Percentiles rank a stretch among this genome's conserved stretches.
Evolutionary conservation across 2,113 vertebrate genomes (phyloP).

Genomic region (Gavialis gangeticus): DNA sequence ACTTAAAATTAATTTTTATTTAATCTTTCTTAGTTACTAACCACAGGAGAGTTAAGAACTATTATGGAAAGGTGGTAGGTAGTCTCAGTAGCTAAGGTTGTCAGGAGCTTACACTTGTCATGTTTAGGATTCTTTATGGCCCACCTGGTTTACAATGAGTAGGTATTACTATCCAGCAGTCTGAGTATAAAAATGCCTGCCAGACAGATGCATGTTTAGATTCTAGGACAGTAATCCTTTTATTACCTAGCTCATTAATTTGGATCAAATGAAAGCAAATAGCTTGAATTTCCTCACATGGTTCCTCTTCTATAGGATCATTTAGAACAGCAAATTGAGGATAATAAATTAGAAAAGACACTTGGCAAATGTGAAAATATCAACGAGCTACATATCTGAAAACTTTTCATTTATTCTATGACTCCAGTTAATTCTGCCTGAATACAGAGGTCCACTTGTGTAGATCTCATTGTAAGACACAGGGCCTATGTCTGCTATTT

Average conservation of each 20-base stretch:
- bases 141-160: neutral
- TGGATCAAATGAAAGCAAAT: neutral
- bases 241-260: neutral
- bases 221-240: neutral
- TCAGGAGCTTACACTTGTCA: neutral
- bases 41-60: no score
- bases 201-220: neutral
- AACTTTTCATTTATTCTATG: neutral
- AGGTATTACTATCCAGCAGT: neutral
- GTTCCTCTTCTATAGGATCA: neutral
- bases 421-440: neutral
- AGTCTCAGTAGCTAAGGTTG: neutral
- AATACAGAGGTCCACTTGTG: neutral
- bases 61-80: no score
- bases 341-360: neutral
- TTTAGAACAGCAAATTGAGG: neutral
- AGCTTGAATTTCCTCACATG: neutral
- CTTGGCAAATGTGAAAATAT: neutral
- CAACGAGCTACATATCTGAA: neutral
- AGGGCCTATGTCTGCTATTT: neutral
- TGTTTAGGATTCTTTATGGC: neutral
- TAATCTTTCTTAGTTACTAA: no score
- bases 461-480: neutral
- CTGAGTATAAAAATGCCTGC: neutral
- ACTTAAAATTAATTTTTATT: neutral